Evolutionary conservation across 2,888 invertebrate species (phyloP), one percentile per base, ranked within the genome.

Genomic region (Athrips mouffetella): DNA sequence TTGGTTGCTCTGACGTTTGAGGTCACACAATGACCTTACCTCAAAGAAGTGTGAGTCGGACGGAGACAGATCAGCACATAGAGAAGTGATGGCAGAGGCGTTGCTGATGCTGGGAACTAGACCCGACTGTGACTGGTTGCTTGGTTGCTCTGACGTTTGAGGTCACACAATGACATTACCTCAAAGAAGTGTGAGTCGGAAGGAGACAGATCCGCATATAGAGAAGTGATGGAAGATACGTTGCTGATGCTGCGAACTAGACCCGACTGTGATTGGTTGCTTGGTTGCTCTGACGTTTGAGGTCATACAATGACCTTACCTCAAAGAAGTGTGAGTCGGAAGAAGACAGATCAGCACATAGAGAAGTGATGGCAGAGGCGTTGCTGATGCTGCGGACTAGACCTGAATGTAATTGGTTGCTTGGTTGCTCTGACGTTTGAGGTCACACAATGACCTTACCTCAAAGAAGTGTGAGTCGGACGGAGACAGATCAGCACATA

Each of bases 271-370:
- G 39, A n/a, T n/a, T 39, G n/a, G n/a, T n/a, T n/a, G n/a, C n/a
- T n/a, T n/a, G n/a, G n/a, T n/a, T n/a, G n/a, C n/a, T n/a, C n/a
- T n/a, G n/a, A n/a, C n/a, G n/a, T n/a, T n/a, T n/a, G n/a, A n/a
- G n/a, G n/a, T n/a, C n/a, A n/a, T n/a, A n/a, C n/a, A n/a, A n/a
- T n/a, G n/a, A n/a, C 5, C 11, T 76, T 77, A 94, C 95, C 90
- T 96, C 96, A 68, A 96, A 96, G 80, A 96, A 96, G 73, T 96
- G 96, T 20, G 96, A 95, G 53, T 95, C 95, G 62, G 95, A 95
- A 7, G 95, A 94, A 0, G 96, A 94, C 49, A 96, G 93, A 68
- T 95, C 95, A 33, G 92, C 92, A 58, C 92, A 92, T 0, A 94
- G 85, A 0, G 94, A 92, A 0, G 92, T 93, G n/a, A 94, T 80